Base-by-base conservation (phyloP, 2,888 invertebrate genomes). In the Torymus aiolomorphi region DNA sequence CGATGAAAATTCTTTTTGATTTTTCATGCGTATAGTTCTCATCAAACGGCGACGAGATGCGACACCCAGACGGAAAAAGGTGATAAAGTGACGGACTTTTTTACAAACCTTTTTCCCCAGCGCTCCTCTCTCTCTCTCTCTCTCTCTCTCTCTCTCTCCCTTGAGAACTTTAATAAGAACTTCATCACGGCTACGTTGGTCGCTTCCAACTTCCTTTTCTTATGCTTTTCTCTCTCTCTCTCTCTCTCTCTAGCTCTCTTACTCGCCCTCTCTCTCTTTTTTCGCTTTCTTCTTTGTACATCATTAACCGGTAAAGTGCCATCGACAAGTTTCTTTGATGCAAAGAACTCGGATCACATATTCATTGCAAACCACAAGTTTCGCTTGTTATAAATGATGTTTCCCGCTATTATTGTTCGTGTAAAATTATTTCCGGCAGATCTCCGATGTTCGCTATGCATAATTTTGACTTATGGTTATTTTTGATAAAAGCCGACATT, bases 81-180 rank as follows among this genome's bases (percentile, higher is more conserved):
- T 78, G 73, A 78, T 78, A 71, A 80, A 78, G 75, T 52, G 70
- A 74, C 74, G 56, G 70, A 31, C 31, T 56, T 74, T 77, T 80
- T 80, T 77, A 74, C 54, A 66, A 63, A 18, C 51, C 54, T 74
- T 73, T 72, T 59, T 63, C 54, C 69, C 18, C 49, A 14, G 14
- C 49, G 31, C 5, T 31, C 31, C 31, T 5, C 3, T 31, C 31
- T 31, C 31, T 31, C 2, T 31, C 24, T 24, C 24, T 24, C 31
- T 31, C 2, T 31, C 31, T 31, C 31, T 31, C 5, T 31, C 31
- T 56, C 51, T 62, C 14, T 24, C 67, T 80, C 76, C 69, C 80
- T 69, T 67, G 76, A 69, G 81, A 78, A 84, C 80, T 80, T 80
- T 79, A 79, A 83, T 74, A 81, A 71, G 73, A 76, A 80, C 72